Conservation (phyloP, 2,113 vertebrate species). For the Danionella cerebrum region DNA sequence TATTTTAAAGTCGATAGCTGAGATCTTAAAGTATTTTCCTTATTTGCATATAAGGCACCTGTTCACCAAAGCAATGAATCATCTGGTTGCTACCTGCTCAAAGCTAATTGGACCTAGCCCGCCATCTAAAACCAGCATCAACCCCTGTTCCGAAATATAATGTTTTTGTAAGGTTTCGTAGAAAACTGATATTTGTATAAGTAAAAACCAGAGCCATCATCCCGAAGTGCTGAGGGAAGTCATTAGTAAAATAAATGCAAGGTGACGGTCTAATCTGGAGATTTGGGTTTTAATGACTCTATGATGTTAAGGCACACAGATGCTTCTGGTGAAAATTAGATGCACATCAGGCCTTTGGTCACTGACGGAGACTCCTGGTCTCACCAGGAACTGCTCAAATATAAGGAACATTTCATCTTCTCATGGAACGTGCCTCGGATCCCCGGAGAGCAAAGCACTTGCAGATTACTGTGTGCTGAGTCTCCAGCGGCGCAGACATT, state of each 20-base stretch:
- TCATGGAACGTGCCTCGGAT: not conserved
- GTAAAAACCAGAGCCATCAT: not conserved
- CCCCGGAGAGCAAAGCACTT: not conserved
- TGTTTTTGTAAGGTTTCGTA: too few species aligned
- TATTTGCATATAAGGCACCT: too few species aligned
- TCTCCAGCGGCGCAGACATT: not conserved
- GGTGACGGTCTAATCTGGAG: not conserved
- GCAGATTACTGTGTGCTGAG: not conserved
- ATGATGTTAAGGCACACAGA: too few species aligned
- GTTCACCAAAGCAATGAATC: too few species aligned
- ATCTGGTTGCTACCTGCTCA: too few species aligned
- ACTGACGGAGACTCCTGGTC: not conserved
- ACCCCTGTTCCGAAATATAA: too few species aligned
- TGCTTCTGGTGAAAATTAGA: constrained; percentile 10
- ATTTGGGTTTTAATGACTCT: not conserved
- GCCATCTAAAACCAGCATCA: too few species aligned
- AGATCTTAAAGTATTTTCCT: too few species aligned
- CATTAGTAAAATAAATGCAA: not conserved
- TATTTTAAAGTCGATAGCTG: too few species aligned
- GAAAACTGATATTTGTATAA: too few species aligned
- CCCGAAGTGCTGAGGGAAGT: not conserved
- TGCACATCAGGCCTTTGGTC: not conserved
- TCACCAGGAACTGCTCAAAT: constrained; percentile 2
- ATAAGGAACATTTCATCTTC: not conserved
- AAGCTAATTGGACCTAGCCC: too few species aligned